These are phyloP conservation scores for Idaea aversata DNA, from an alignment of 2,888 invertebrate species.

Conservation along the genomic window DNA sequence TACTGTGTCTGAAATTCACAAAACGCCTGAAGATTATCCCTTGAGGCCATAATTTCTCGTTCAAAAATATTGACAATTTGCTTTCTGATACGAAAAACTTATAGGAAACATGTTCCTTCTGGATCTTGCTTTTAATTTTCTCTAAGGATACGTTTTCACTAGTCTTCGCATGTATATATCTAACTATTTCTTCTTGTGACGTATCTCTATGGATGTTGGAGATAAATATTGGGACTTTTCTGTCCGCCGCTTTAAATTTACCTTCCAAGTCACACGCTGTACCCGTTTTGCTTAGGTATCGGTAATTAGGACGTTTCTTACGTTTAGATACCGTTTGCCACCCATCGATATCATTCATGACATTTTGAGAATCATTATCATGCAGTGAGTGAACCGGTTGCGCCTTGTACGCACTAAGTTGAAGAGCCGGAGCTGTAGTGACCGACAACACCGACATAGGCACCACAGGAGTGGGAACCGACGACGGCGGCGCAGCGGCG, in stretches of 20 bases:
- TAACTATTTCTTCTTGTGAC: conserved; percentile 21
- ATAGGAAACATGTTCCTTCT: conserved; percentile 23
- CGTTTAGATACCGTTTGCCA: conserved; percentile 7
- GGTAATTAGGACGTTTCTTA: conserved; percentile 8
- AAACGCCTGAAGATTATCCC: conserved; percentile 16
- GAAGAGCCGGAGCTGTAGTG: too few relatives aligned
- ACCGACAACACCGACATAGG: background rate
- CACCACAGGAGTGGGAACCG: too few relatives aligned
- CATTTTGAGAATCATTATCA: too few relatives aligned
- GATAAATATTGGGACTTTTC: conserved; percentile 29
- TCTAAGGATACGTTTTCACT: conserved; percentile 18
- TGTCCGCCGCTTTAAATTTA: conserved; percentile 27
- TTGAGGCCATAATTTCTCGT: conserved; percentile 29
- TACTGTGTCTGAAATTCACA: conserved; percentile 15
- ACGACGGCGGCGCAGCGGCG: too few relatives aligned
- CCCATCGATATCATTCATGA: background rate
- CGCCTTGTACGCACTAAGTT: background rate
- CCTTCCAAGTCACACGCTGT: conserved; percentile 10
- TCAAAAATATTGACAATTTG: conserved; percentile 25
- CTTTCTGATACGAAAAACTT: conserved; percentile 28
- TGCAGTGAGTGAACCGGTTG: background rate
- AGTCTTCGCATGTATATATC: conserved; percentile 24
- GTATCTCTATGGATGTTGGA: conserved; percentile 29
- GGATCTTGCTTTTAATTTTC: conserved; percentile 12
- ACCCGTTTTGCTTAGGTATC: conserved; percentile 14